phyloP scores from a whole-genome alignment of 2,113 vertebrate genomes.

The Fregata magnificens region DNA sequence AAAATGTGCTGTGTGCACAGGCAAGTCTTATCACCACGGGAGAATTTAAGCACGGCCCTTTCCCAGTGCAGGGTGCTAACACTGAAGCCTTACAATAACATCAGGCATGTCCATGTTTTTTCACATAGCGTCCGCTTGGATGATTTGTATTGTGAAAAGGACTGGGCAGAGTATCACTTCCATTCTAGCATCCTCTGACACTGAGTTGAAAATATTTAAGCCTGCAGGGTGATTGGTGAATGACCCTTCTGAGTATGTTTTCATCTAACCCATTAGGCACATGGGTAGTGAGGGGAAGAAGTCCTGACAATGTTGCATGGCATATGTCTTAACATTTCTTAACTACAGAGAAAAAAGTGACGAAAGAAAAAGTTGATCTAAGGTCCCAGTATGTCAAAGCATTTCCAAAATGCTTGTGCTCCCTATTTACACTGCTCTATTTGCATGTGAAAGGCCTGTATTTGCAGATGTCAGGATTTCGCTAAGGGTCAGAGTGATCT shows the following conservation, averaged over 20 bases:
- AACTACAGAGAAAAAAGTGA: conserved; percentile 4
- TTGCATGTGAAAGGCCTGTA: conserved; percentile 50
- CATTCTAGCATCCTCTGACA: not conserved
- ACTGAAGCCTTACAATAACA: not conserved
- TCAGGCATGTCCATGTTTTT: not conserved
- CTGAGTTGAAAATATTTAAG: not conserved
- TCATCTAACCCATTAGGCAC: not conserved
- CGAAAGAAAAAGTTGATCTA: not conserved
- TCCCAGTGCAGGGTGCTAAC: not conserved
- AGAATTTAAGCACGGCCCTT: not conserved
- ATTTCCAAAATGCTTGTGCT: not conserved
- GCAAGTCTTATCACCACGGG: not conserved
- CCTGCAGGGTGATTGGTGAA: conserved; percentile 9
- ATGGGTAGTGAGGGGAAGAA: not conserved
- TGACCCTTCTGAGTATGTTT: conserved; percentile 26
- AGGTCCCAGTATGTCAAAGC: conserved; percentile 2
- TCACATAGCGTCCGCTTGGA: not conserved
- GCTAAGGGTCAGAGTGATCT: not conserved
- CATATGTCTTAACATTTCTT: conserved; percentile 24
- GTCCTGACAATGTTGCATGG: not conserved
- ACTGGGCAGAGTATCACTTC: not conserved
- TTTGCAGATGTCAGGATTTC: conserved; percentile 54
- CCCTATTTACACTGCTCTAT: conserved; percentile 12
- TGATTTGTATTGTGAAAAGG: not conserved
- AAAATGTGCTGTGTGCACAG: not conserved